Percentiles rank a stretch among this genome's conserved stretches.
Conservation (phyloP, 2,797 vertebrate genomes). For the Hephaestus fuliginosus region DNA sequence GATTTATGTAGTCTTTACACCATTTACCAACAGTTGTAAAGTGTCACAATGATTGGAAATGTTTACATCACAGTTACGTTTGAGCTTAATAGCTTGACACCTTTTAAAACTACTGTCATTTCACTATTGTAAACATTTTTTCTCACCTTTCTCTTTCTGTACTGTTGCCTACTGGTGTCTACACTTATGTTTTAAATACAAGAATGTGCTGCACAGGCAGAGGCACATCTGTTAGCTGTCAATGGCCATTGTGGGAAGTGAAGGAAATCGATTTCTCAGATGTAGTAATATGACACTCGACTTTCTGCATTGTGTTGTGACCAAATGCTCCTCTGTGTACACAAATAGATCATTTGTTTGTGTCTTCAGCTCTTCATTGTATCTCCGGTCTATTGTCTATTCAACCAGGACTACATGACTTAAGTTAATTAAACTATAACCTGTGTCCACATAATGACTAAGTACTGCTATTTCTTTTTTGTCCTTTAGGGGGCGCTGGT, state of each 20-base stretch:
- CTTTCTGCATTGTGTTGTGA: not conserved
- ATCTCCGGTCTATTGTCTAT: not conserved
- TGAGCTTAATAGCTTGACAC: not conserved
- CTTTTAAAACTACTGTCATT: not conserved
- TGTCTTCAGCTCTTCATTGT: not conserved
- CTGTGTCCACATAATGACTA: not conserved
- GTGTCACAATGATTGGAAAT: not conserved
- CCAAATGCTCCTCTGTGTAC: not conserved
- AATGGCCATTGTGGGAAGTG: not conserved
- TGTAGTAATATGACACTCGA: not conserved
- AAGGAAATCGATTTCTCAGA: not conserved
- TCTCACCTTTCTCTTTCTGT: not conserved
- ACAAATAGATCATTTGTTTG: not conserved
- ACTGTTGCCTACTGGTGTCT: not conserved
- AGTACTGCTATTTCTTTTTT: slow-evolving; percentile 13
- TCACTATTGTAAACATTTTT: not conserved
- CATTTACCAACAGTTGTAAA: not conserved
- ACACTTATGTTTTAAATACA: not conserved
- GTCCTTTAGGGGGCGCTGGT: slow-evolving; percentile 93
- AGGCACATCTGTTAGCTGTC: not conserved
- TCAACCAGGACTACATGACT: not conserved
- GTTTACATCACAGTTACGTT: not conserved
- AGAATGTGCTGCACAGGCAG: not conserved
- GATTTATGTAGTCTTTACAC: not conserved
- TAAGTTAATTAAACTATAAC: not conserved